Evolutionary conservation across 2,888 invertebrate species (phyloP), one percentile per base, ranked within the genome.

Genomic region (Synanthedon tipuliformis): DNA sequence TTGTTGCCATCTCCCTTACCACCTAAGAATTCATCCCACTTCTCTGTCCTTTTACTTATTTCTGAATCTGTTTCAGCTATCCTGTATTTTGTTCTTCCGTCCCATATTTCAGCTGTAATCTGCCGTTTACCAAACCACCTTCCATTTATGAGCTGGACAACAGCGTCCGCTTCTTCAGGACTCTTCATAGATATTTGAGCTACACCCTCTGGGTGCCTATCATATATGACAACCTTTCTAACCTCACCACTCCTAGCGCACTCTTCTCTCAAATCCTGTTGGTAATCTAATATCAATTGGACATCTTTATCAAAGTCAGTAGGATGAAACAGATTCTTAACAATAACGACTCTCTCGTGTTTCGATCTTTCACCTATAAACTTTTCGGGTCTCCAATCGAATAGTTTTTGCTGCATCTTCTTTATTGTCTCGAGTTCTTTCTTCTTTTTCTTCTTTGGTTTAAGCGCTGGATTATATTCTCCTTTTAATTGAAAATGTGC

Each of bases 361-460:
- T 95, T 96, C 0, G 92, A 90, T 52, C 97, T 89, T 68, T 95
- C 95, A 1, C 95, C 96, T 40, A 93, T 86, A 72, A 95, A 89
- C 74, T 95, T 95, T 64, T 99, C 98, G 0, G 98, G 98, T 56
- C 95, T 89, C 99, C 99, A 99, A 75, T 97, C 98, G 75, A 99
- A 95, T 51, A 98, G 84, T 91, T 96, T 97, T 72, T 97, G 95
- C 73, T 98, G 95, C 81, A 94, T 93, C 77, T 96, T 96, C 80
- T 95, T 95, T 53, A 96, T 74, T 71, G 97, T 98, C 60, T 98
- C 95, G 64, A 96, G 93, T 59, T 96, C 96, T 62, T 93, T 93
- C 74, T 95, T 95, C 77, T 93, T 94, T 73, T 93, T 95, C 76
- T 94, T 93, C 76, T 96, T 97, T 0, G 96, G 96, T 75, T 96